Base-by-base conservation (phyloP, 2,797 vertebrate genomes). In the Lepus townsendii region DNA sequence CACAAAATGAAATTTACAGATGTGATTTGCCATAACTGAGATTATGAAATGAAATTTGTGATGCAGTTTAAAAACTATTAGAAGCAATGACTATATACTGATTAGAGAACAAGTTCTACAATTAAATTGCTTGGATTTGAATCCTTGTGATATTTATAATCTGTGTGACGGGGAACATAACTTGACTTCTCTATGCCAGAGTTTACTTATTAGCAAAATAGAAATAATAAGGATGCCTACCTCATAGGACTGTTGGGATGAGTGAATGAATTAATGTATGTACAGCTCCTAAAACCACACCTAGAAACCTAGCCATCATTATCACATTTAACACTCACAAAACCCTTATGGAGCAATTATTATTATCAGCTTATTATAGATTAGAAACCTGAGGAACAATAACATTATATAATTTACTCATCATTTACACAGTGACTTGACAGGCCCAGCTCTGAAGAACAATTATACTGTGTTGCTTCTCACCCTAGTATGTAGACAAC, bases 241-340 rank as follows among this genome's bases (percentile, higher is more conserved):
- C 35, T 78, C 26, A 73, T 9, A 57, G n/a, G 35, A 20, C 13
- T 79, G 6, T 42, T 60, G 26, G 47, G 19, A 57, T 30, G 22
- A 75, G 42, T 50, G 75, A 86, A 30, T 35, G 42, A 83, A 6
- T 38, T 68, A 72, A 47, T 17, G 50, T 20, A 0, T 22, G 7
- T 38, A 42, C 24, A 83, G 19, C 69, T 79, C 54, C 54, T 35
- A 50, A 80, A 82, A 78, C 47, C 16, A 47, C 5, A 66, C 17
- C 35, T 62, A 47, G 7, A 35, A 32, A 22, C 13, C 62, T 79
- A 24, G 50, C n/a, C 68, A 65, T 69, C 27, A 84, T 54, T n/a
- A 80, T 79, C n/a, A 88, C 54, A 87, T 63, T 90, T 80, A 77
- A 80, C 79, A 79, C 30, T 75, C 83, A 82, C 2, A 88, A 72